Evolutionary conservation across 2,888 invertebrate genomes (phyloP).

Genomic region (Apantesis nais): DNA sequence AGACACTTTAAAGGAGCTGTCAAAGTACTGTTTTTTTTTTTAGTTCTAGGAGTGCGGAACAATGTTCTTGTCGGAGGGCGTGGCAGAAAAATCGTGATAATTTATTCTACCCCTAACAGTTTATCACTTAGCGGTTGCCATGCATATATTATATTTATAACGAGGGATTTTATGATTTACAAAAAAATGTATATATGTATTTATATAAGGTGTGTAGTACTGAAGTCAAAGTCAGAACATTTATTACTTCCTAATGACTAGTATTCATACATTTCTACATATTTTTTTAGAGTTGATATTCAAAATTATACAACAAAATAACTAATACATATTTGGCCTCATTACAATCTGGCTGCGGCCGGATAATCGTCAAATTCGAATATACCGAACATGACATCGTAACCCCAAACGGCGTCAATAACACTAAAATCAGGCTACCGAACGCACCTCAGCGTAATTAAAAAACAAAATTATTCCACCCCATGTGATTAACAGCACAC

Average conservation of each 20-base stretch:
- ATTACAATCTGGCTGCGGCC: conserved; percentile 24
- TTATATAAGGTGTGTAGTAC: too few relatives aligned
- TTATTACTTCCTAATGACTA: too few relatives aligned
- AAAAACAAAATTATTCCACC: conserved; percentile 83
- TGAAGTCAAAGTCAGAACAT: too few relatives aligned
- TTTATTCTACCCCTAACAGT: neutral
- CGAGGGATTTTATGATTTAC: too few relatives aligned
- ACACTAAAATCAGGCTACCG: conserved; percentile 61
- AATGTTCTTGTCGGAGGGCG: neutral
- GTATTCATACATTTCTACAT: neutral
- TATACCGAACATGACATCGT: conserved; percentile 57
- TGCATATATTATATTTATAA: neutral
- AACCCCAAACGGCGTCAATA: conserved; percentile 58
- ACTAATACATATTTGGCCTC: conserved; percentile 20
- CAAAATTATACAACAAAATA: neutral
- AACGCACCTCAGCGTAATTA: conserved; percentile 81
- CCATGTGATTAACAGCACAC: conserved; percentile 74
- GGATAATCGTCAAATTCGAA: conserved; percentile 43
- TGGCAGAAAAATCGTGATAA: neutral
- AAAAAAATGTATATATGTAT: neutral
- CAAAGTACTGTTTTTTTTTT: neutral
- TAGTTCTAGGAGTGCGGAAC: neutral
- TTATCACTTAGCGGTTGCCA: neutral
- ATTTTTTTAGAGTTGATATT: neutral
- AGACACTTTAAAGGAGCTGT: neutral